A percentile compares a stretch with the other conserved stretches of the same genome.
Conservation (phyloP, 1,140 invertebrate genomes). For the Trichomalopsis sarcophagae region DNA sequence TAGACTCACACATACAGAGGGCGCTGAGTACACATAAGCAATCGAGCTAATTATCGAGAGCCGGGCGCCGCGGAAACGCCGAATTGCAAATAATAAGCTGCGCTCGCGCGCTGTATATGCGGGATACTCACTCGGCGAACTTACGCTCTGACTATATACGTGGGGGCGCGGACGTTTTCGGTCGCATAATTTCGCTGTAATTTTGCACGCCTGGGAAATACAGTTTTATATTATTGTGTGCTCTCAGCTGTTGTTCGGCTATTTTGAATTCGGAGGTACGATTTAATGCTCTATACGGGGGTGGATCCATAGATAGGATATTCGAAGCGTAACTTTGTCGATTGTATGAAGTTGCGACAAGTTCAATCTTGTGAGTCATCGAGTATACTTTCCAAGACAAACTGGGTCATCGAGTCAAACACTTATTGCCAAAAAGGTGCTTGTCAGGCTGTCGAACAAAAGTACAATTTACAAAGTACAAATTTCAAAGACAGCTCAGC, state of each 20-base stretch:
- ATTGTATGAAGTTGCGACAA: neutral
- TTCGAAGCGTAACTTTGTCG: neutral
- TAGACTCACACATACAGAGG: neutral
- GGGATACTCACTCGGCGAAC: neutral
- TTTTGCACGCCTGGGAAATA: too few species aligned
- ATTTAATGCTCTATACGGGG: too few species aligned
- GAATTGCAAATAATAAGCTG: constrained; percentile 17
- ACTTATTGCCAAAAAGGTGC: too few species aligned
- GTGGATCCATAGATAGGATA: neutral
- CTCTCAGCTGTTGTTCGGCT: too few species aligned
- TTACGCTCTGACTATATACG: neutral
- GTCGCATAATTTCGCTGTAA: too few species aligned
- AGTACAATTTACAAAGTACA: too few species aligned
- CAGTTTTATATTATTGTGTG: too few species aligned
- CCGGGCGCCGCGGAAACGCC: constrained; percentile 2
- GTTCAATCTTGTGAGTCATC: neutral
- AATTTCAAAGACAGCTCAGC: too few species aligned
- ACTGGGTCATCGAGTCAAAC: neutral
- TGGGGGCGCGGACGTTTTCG: too few species aligned
- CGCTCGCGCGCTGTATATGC: neutral
- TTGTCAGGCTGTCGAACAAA: too few species aligned
- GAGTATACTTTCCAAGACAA: neutral
- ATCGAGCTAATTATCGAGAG: constrained; percentile 32
- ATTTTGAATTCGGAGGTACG: too few species aligned
- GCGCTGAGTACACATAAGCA: neutral